Conservation (phyloP, 2,113 vertebrate species). For the Aldabrachelys gigantea region DNA sequence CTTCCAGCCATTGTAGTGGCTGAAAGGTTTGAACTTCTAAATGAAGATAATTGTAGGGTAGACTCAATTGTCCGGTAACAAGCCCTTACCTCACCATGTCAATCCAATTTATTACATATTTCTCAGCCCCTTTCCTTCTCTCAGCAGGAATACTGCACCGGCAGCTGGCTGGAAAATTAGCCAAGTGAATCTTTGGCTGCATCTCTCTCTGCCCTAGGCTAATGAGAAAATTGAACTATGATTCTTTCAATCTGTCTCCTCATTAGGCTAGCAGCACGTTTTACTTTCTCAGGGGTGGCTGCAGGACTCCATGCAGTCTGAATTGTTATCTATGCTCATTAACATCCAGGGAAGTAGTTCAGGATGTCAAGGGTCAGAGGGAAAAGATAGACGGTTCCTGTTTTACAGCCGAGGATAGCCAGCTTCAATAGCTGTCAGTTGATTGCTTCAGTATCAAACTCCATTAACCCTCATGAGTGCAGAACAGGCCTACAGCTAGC, state of each 20-base stretch:
- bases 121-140: background rate
- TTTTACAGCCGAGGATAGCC: background rate
- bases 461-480: background rate
- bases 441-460: background rate
- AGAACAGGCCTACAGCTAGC: rapidly evolving
- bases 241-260: background rate
- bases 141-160: background rate
- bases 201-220: background rate
- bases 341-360: rapidly evolving
- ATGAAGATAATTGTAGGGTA: background rate
- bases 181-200: rapidly evolving
- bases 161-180: background rate
- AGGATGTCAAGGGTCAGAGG: background rate
- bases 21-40: background rate
- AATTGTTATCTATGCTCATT: background rate
- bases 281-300: background rate
- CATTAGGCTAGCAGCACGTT: background rate
- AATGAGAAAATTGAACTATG: background rate
- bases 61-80: rapidly evolving
- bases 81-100: rapidly evolving
- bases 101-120: background rate
- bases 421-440: rapidly evolving
- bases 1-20: background rate
- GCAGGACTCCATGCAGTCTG: rapidly evolving
- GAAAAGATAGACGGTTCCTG: rapidly evolving